Evolutionary conservation across 2,113 vertebrate genomes (phyloP), one percentile per base, ranked within the genome.

Genomic region (Macaca mulatta): DNA sequence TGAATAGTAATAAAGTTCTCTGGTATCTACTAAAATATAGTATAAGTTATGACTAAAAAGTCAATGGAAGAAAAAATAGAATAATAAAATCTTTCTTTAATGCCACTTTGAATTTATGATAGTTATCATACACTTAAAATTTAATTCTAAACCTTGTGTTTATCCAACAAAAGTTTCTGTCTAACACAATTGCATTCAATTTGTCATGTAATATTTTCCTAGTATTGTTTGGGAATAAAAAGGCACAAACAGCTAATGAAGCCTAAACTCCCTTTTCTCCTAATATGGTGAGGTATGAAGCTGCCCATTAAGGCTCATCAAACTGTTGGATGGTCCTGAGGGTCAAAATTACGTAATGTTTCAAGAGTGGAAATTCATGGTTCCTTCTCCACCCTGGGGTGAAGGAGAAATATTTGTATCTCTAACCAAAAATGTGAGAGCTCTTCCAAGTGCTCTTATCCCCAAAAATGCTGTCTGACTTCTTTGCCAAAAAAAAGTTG

Each of bases 251-350:
- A 97, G 89, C 96, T 96, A 74, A 78, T 83, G 96, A 86, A 94
- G 27, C 57, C 82, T 0, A 79, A 96, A 75, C 69, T 43, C 79
- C 97, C 30, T 98, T 98, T 98, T 96, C 96, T 97, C 98, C 98
- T 98, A 98, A 98, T 98, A 98, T 98, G 98, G 98, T 97, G 89
- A 97, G 93, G 96, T 97, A 88, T 93, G 97, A 97, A 93, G 81
- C 87, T 77, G 64, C 89, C 84, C 25, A 70, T 83, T 77, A n/a
- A 90, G 38, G 57, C 57, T 52, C 61, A n/a, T 48, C 77, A 25
- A 72, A 83, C 35, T 52, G 7, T 8, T 48, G 40, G 25, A 16
- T 80, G 57, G 43, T 27, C 45, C 32, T 23, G 17, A 38, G 70
- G 17, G 43, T 95, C 94, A 78, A 90, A 38, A 50, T 98, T 92